These are phyloP conservation scores for Whitmania pigra DNA, from an alignment of 1,140 invertebrate genomes.

Conservation along the genomic window DNA sequence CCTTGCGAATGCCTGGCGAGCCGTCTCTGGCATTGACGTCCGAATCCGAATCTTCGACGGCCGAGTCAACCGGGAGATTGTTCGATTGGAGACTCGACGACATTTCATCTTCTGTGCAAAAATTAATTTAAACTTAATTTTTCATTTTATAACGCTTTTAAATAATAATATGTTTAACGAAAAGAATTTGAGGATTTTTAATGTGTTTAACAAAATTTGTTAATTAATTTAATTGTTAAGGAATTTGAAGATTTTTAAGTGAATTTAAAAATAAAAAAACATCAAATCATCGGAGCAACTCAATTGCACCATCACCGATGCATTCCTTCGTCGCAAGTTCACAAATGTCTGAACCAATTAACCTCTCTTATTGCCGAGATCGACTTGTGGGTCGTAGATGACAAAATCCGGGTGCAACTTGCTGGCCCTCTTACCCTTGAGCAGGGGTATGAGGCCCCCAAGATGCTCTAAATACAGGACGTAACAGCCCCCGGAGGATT, in stretches of 20 bases:
- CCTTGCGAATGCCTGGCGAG: not conserved
- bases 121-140: not conserved
- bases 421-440: conserved; percentile 86
- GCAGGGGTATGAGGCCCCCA: conserved; percentile 82
- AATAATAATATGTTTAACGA: no score
- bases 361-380: conserved; percentile 28
- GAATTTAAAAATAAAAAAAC: no score
- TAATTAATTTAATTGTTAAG: no score
- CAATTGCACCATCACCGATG: no score
- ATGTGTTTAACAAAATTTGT: no score
- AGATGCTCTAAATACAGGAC: conserved; percentile 88
- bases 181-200: no score
- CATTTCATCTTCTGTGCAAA: not conserved
- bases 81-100: not conserved
- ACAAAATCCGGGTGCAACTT: conserved; percentile 96
- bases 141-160: no score
- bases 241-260: no score
- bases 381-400: conserved; percentile 71
- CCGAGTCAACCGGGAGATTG: not conserved
- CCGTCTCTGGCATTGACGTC: conserved; percentile 50
- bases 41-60: conserved; percentile 10
- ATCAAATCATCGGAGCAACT: no score
- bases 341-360: no score
- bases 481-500: conserved; percentile 64
- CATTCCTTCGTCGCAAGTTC: not conserved